Evolutionary conservation across 2,797 vertebrate genomes (phyloP).

Genomic region (Gallirallus australis): DNA sequence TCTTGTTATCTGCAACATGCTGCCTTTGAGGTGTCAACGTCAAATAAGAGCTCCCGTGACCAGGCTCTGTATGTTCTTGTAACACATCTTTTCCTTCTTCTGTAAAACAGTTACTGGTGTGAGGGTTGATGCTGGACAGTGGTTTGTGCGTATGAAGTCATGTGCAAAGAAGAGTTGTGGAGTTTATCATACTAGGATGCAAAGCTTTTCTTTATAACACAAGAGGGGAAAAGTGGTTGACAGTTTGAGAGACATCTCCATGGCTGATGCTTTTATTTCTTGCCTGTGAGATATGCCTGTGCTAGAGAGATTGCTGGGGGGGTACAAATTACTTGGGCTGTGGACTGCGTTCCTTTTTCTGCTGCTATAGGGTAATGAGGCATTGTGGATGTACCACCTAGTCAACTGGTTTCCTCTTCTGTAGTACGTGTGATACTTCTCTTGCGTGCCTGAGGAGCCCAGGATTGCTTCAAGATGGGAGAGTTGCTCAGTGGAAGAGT

Average conservation of each 20-base stretch:
- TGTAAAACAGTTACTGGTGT: background rate
- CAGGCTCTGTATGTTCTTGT: fast-evolving
- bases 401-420: background rate
- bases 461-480: background rate
- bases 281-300: background rate
- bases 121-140: background rate
- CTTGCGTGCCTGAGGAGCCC: background rate
- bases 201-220: background rate
- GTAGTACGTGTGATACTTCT: background rate
- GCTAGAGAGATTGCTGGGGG: background rate
- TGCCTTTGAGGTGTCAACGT: background rate
- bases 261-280: background rate
- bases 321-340: background rate
- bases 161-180: background rate
- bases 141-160: background rate
- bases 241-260: background rate
- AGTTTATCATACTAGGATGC: background rate
- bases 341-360: background rate
- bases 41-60: background rate
- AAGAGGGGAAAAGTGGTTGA: background rate
- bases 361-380: background rate
- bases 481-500: background rate
- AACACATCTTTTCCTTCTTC: background rate
- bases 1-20: background rate
- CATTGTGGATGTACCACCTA: background rate